Percentiles rank a stretch among this genome's conserved stretches.
phyloP scores from a whole-genome alignment of 1,140 invertebrate genomes.

The Pseudomyrmex concolor region DNA sequence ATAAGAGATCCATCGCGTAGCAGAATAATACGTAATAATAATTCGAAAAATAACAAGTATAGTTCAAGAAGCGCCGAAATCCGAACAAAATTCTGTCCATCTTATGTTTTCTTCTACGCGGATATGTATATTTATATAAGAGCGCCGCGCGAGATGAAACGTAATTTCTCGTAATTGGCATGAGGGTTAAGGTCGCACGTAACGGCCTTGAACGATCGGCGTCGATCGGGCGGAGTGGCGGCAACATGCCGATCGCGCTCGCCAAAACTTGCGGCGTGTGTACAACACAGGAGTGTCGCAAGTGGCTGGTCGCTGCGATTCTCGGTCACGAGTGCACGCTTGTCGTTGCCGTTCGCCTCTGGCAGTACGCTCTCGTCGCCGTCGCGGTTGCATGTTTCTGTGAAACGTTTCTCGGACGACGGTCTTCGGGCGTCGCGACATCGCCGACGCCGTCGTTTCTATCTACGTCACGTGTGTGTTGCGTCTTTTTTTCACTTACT shows the following conservation, averaged over 20 bases:
- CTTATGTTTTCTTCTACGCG: too few relatives aligned
- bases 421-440: constrained; percentile 26
- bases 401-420: constrained; percentile 28
- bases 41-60: background rate
- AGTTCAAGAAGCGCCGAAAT: background rate
- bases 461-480: background rate
- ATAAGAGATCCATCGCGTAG: background rate
- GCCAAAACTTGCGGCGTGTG: constrained; percentile 67
- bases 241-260: constrained; percentile 68
- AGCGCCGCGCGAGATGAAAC: constrained; percentile 11
- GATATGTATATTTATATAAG: too few relatives aligned
- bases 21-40: background rate
- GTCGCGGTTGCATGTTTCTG: constrained; percentile 16
- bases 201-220: constrained; percentile 60
- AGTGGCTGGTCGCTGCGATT: constrained; percentile 76
- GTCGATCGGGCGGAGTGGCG: constrained; percentile 57
- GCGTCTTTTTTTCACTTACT: background rate
- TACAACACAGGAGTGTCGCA: constrained; percentile 74
- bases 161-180: constrained; percentile 42
- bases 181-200: constrained; percentile 57
- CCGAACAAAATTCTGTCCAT: background rate
- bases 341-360: constrained; percentile 49
- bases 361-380: constrained; percentile 48
- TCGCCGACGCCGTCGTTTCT: constrained; percentile 30
- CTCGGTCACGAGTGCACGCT: constrained; percentile 76